A percentile compares a stretch with the other conserved stretches of the same genome.
Conservation (phyloP, 2,888 invertebrate species). For the Drosophila koepferae region DNA sequence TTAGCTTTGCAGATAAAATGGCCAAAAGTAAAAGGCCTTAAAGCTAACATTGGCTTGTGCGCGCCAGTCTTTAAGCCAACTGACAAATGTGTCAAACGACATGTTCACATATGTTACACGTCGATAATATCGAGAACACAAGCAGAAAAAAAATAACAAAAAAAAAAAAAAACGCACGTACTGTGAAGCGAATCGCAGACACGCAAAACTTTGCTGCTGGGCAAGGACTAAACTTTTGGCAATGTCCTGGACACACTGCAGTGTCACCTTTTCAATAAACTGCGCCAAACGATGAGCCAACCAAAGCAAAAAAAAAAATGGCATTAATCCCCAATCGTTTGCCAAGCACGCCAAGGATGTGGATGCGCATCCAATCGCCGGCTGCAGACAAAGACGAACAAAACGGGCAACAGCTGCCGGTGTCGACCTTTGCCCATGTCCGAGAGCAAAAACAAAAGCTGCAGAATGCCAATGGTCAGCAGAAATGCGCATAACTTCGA, state of each 20-base stretch:
- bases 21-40: slow-evolving; percentile 30
- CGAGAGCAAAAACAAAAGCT: slow-evolving; percentile 73
- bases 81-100: slow-evolving; percentile 82
- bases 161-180: slow-evolving; percentile 22
- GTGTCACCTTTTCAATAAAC: slow-evolving; percentile 81
- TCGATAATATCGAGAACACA: slow-evolving; percentile 72
- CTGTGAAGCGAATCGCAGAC: slow-evolving; percentile 23
- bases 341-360: slow-evolving; percentile 43
- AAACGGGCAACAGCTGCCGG: slow-evolving; percentile 69
- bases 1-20: slow-evolving; percentile 26
- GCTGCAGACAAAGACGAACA: slow-evolving; percentile 38
- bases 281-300: slow-evolving; percentile 60
- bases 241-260: slow-evolving; percentile 59
- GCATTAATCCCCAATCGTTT: slow-evolving; percentile 79
- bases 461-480: slow-evolving; percentile 80
- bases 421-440: slow-evolving; percentile 69
- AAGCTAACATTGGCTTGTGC: slow-evolving; percentile 15
- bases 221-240: slow-evolving; percentile 66
- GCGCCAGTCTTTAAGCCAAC: slow-evolving; percentile 68
- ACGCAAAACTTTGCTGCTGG: slow-evolving; percentile 54
- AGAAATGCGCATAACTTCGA: slow-evolving; percentile 78
- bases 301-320: slow-evolving; percentile 32
- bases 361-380: slow-evolving; percentile 67
- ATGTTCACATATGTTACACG: slow-evolving; percentile 76
- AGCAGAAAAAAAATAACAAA: slow-evolving; percentile 14